Evolutionary conservation across 2,797 vertebrate species (phyloP), one percentile per base, ranked within the genome.

Genomic region (Pangasius macronema): DNA sequence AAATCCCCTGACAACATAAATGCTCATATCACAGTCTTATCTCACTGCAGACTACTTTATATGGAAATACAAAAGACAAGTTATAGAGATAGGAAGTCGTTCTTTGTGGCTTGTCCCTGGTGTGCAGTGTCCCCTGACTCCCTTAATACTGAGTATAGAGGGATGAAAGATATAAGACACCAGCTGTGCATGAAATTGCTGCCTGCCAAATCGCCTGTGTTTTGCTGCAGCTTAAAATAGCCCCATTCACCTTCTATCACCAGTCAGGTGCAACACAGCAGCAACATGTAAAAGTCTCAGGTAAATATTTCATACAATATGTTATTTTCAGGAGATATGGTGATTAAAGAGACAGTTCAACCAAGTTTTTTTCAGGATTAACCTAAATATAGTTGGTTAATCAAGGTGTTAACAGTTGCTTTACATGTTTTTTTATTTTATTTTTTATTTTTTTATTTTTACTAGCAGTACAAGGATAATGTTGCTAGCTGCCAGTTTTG

Each of bases 141-240:
- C 68, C 67, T 85, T 88, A 86, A 85, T 85, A 73, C 76, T 53
- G 76, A 53, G 84, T 63, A 82, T 80, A 46, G 84, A 88, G 85
- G 85, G 65, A 72, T 91, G 86, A 79, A 61, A 86, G 65, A 87
- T 87, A 88, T 88, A 84, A 86, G 82, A 85, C 86, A 86, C 87
- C 88, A 90, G 87, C 90, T 87, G 89, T 80, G 90, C 90, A 89
- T 91, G 89, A 90, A 90, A 91, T 91, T 90, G 82, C 85, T 84
- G 65, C 73, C 46, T 76, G 77, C 88, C 83, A 89, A 88, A 91
- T 90, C 83, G 81, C 46, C 72, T 83, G 87, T 53, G 57, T 89
- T 90, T 89, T 80, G 72, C 72, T 80, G 75, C 61, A 36, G 82
- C 90, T 88, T 85, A 89, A 89, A 90, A 91, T 90, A 90, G 86